These are phyloP conservation scores for Phorcus lineatus DNA, from an alignment of 2,888 invertebrate species.

Conservation along the genomic window DNA sequence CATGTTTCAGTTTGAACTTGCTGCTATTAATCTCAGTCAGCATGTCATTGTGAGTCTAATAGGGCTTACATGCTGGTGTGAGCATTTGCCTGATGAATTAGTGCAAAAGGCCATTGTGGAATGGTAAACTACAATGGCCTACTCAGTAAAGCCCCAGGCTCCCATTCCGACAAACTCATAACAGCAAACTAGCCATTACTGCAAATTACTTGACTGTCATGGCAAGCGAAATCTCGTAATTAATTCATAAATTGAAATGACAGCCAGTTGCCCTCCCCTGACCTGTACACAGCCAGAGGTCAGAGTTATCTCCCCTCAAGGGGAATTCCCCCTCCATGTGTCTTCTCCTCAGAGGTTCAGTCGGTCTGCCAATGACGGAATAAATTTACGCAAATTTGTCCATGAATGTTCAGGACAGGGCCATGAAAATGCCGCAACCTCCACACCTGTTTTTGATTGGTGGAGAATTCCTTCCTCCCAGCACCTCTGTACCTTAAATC, in stretches of 20 bases:
- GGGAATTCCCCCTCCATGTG: neutral
- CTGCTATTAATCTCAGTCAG: too few species aligned
- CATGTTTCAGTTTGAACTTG: too few species aligned
- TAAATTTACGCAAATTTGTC: neutral
- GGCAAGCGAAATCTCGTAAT: neutral
- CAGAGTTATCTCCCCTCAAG: constrained; percentile 8
- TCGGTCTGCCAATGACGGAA: neutral
- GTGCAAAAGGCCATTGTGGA: too few species aligned
- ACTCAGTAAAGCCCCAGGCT: neutral
- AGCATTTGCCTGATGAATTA: too few species aligned
- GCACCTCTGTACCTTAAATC: neutral
- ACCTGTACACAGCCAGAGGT: neutral
- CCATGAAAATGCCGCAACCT: neutral
- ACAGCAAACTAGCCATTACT: neutral
- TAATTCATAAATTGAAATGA: constrained; percentile 15
- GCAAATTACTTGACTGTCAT: neutral
- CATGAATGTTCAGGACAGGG: neutral
- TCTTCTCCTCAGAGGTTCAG: neutral
- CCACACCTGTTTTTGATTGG: neutral
- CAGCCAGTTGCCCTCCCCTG: neutral
- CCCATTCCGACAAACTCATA: neutral
- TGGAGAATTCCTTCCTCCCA: neutral
- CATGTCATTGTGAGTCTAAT: too few species aligned
- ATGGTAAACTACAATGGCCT: too few species aligned
- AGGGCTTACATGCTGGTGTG: too few species aligned